phyloP scores from a whole-genome alignment of 2,888 invertebrate species.

The Drosophila robusta region DNA sequence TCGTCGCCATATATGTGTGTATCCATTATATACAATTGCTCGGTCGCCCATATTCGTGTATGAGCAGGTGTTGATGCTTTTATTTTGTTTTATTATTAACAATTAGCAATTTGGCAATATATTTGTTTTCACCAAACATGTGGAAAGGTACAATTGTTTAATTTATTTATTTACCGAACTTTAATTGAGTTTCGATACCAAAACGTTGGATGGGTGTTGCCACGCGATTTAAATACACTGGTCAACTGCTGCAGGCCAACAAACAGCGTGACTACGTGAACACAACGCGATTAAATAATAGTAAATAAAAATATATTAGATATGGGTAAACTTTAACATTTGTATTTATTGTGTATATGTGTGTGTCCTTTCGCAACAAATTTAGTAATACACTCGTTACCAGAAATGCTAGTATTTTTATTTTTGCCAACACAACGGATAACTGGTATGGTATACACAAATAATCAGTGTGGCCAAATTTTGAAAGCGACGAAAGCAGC shows the following conservation, averaged over 20 bases:
- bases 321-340: neutral
- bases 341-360: neutral
- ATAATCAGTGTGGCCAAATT: constrained; percentile 35
- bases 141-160: neutral
- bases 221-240: constrained; percentile 16
- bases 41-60: constrained; percentile 10
- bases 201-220: constrained; percentile 24
- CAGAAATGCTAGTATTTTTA: constrained; percentile 29
- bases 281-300: constrained; percentile 7
- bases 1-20: constrained; percentile 9
- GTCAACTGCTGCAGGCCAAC: neutral
- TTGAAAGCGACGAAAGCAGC: neutral
- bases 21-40: constrained; percentile 7
- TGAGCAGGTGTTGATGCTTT: neutral
- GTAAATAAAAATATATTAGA: neutral
- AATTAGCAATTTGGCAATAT: neutral
- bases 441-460: constrained; percentile 52
- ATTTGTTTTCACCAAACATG: constrained; percentile 4
- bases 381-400: constrained; percentile 24
- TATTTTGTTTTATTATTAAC: neutral
- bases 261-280: neutral
- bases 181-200: neutral
- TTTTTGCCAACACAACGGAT: constrained; percentile 37
- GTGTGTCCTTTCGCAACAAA: constrained; percentile 14
- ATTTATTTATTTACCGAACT: constrained; percentile 5